Conservation (phyloP, 2,888 invertebrate species). For the Papilio demoleus region DNA sequence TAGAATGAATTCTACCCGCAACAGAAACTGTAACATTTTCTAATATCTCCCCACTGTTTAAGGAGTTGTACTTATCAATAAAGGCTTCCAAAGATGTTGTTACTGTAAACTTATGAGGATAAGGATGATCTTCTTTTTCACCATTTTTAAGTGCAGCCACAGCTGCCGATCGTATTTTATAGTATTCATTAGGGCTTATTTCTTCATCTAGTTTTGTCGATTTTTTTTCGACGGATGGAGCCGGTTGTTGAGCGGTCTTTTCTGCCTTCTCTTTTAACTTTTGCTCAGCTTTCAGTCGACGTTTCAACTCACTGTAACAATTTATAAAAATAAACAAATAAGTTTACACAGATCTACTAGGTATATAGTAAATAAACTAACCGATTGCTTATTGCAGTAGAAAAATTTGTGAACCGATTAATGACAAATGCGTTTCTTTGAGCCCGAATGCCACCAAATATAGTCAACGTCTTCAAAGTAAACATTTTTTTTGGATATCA, state of each 20-base stretch:
- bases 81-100: constrained; percentile 94
- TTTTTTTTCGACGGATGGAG: constrained; percentile 62
- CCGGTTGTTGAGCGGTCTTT: constrained; percentile 84
- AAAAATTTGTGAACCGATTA: constrained; percentile 59
- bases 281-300: constrained; percentile 95
- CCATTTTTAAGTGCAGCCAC: constrained; percentile 91
- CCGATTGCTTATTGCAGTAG: constrained; percentile 68
- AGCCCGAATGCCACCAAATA: constrained; percentile 49
- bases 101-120: constrained; percentile 99
- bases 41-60: constrained; percentile 89
- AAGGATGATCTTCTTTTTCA: constrained; percentile 89
- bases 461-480: constrained; percentile 55
- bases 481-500: constrained; percentile 62
- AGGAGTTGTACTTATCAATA: constrained; percentile 90
- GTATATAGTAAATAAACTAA: constrained; percentile 58
- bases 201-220: constrained; percentile 85
- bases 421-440: constrained; percentile 54
- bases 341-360: constrained; percentile 45
- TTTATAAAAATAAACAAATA: constrained; percentile 57
- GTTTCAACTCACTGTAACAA: constrained; percentile 93
- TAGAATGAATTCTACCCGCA: constrained; percentile 97
- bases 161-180: constrained; percentile 91
- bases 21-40: constrained; percentile 87
- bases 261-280: constrained; percentile 96
- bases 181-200: constrained; percentile 97